Conservation (phyloP, 1,140 invertebrate species). For the Zaprionus davidi region DNA sequence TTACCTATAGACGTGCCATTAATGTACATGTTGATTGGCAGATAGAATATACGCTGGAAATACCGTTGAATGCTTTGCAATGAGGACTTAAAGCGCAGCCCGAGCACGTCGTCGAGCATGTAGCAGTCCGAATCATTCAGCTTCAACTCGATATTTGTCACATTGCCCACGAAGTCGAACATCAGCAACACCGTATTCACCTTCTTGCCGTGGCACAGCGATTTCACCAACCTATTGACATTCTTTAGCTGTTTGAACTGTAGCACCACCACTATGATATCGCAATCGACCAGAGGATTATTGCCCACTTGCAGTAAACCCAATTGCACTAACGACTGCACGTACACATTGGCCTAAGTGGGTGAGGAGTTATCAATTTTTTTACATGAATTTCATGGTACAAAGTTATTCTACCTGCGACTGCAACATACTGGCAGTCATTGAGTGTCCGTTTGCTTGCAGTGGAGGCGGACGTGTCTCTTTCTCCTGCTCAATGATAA, state of each 20-base stretch:
- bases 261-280: constrained; percentile 72
- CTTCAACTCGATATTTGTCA: constrained; percentile 66
- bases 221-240: constrained; percentile 55
- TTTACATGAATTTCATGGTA: background rate
- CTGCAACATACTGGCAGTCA: constrained; percentile 74
- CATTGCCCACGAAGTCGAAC: constrained; percentile 76
- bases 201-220: constrained; percentile 29
- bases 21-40: constrained; percentile 74
- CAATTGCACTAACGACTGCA: constrained; percentile 70
- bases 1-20: constrained; percentile 66
- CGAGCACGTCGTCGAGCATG: constrained; percentile 65
- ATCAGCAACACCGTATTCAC: constrained; percentile 51
- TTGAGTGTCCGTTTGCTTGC: constrained; percentile 57
- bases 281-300: constrained; percentile 72
- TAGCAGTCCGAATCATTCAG: constrained; percentile 62
- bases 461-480: constrained; percentile 34
- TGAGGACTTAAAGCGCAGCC: constrained; percentile 71
- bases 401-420: constrained; percentile 42
- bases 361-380: background rate
- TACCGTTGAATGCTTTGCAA: constrained; percentile 63
- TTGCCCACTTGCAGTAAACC: constrained; percentile 78
- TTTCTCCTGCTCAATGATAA: constrained; percentile 34
- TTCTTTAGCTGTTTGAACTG: constrained; percentile 70
- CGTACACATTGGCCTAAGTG: constrained; percentile 70
- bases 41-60: constrained; percentile 78